phyloP scores from a whole-genome alignment of 2,888 invertebrate genomes.

The Unio pictorum region DNA sequence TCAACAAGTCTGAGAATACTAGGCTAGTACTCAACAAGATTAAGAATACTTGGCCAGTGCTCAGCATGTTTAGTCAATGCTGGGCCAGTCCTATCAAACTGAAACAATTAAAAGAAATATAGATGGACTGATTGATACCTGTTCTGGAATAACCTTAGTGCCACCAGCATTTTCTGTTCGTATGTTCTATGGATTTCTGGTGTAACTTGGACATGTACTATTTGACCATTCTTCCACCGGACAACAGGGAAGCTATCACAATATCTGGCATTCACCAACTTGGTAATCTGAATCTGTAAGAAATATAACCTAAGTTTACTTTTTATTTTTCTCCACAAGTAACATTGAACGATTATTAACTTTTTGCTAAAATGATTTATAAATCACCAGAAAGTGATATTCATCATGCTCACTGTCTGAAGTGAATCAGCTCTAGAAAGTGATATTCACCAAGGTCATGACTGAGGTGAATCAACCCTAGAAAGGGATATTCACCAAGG shows the following conservation, averaged over 20 bases:
- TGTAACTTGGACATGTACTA: constrained; percentile 71
- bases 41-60: too few relatives aligned
- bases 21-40: too few relatives aligned
- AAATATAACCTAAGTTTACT: not conserved
- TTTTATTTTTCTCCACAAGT: not conserved
- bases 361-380: too few relatives aligned
- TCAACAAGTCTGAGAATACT: not conserved
- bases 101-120: not conserved
- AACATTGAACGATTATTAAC: too few relatives aligned
- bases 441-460: too few relatives aligned
- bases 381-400: too few relatives aligned
- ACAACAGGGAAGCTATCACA: constrained; percentile 71
- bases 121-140: constrained; percentile 40
- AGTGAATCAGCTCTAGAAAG: too few relatives aligned
- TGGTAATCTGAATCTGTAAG: constrained; percentile 56
- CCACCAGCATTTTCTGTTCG: constrained; percentile 62
- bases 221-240: constrained; percentile 68
- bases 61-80: not conserved
- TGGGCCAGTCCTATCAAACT: not conserved
- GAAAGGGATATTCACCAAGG: too few relatives aligned
- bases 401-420: too few relatives aligned
- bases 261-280: constrained; percentile 70
- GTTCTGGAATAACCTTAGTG: constrained; percentile 62
- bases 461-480: too few relatives aligned
- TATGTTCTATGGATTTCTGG: constrained; percentile 69